Conservation (phyloP, 2,797 vertebrate species). For the Galaxias olidus region DNA sequence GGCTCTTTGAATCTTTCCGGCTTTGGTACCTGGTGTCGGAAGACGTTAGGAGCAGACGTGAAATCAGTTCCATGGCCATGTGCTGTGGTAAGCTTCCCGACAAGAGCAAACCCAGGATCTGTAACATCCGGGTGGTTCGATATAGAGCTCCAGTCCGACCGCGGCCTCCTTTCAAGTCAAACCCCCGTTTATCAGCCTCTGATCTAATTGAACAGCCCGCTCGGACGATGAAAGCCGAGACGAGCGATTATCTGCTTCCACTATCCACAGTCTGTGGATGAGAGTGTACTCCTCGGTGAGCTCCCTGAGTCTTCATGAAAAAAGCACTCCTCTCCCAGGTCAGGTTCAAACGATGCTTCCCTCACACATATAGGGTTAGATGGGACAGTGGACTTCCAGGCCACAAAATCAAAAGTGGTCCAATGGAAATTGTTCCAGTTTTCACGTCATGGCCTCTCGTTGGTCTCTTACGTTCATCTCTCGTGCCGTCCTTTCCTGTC, state of each 20-base stretch:
- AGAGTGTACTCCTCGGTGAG: slow-evolving; percentile 27
- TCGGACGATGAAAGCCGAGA: slow-evolving; percentile 50
- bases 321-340: no score
- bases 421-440: no score
- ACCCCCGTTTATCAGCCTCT: slow-evolving; percentile 60
- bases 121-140: slow-evolving; percentile 9
- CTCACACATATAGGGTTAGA: no score
- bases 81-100: not conserved
- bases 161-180: slow-evolving; percentile 59
- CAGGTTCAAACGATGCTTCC: no score
- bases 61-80: slow-evolving; percentile 8
- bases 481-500: slow-evolving; percentile 8
- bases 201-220: slow-evolving; percentile 67
- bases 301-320: no score
- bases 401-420: no score
- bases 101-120: no score
- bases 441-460: no score
- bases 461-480: not conserved
- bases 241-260: slow-evolving; percentile 53
- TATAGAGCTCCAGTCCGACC: slow-evolving; percentile 44
- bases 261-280: slow-evolving; percentile 40
- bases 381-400: no score
- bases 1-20: no score
- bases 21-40: no score
- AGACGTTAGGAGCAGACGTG: not conserved